These are phyloP conservation scores for Drosophila koepferae DNA, from an alignment of 2,888 invertebrate species.

Conservation along the genomic window DNA sequence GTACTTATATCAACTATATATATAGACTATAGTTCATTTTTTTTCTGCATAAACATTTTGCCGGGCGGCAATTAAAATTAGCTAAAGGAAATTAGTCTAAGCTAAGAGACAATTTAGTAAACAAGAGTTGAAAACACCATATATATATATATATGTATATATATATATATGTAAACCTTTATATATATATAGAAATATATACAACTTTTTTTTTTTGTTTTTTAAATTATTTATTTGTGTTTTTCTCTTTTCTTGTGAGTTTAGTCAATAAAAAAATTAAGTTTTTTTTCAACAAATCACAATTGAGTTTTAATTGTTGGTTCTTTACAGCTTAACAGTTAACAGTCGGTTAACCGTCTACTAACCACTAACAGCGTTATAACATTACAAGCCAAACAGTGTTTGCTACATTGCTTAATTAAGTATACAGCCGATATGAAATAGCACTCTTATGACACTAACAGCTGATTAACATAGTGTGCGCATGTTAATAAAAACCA, in stretches of 20 bases:
- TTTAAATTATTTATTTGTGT: constrained; percentile 74
- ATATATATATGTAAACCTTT: constrained; percentile 1
- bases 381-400: not conserved
- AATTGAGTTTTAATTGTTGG: constrained; percentile 26
- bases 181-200: not conserved
- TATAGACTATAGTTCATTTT: constrained; percentile 29
- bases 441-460: too few relatives aligned
- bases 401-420: not conserved
- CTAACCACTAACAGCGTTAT: constrained; percentile 1
- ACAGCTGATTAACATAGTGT: too few relatives aligned
- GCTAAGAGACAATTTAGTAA: constrained; percentile 27
- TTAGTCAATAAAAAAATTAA: constrained; percentile 74
- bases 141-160: not conserved
- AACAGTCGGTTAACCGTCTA: not conserved
- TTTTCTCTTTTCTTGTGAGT: constrained; percentile 72
- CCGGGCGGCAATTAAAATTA: constrained; percentile 70
- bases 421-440: not conserved
- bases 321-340: constrained; percentile 2
- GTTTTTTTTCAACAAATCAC: constrained; percentile 54
- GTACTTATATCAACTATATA: constrained; percentile 30
- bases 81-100: constrained; percentile 64
- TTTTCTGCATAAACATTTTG: constrained; percentile 47
- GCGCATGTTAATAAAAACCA: too few relatives aligned
- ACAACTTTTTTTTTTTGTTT: constrained; percentile 28
- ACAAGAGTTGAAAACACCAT: constrained; percentile 26